These are phyloP conservation scores for Brenthis hecate DNA, from an alignment of 2,888 invertebrate genomes.

Conservation along the genomic window DNA sequence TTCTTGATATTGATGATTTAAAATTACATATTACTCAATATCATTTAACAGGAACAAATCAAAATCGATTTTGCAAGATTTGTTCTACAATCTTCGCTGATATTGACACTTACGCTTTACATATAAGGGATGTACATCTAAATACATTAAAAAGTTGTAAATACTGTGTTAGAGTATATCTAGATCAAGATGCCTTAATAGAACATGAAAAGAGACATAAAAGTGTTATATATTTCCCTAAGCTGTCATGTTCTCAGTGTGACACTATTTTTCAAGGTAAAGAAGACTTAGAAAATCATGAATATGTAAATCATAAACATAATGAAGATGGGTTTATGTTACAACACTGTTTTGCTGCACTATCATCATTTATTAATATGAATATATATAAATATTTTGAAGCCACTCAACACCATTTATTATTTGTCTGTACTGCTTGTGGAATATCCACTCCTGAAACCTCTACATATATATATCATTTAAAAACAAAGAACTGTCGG, in stretches of 20 bases:
- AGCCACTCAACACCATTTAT: conserved; percentile 35
- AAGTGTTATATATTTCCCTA: conserved; percentile 23
- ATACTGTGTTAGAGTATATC: conserved; percentile 56
- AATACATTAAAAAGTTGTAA: conserved; percentile 49
- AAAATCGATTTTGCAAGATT: conserved; percentile 50
- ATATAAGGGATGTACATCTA: conserved; percentile 58
- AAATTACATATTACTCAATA: conserved; percentile 56
- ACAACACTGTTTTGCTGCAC: conserved; percentile 45
- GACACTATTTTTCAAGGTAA: conserved; percentile 41
- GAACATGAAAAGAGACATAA: conserved; percentile 57
- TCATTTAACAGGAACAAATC: conserved; percentile 44
- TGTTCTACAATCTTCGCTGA: conserved; percentile 50
- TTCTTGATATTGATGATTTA: conserved; percentile 63
- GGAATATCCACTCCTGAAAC: conserved; percentile 40
- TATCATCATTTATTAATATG: conserved; percentile 58
- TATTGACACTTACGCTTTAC: conserved; percentile 52
- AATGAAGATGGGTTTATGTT: conserved; percentile 52
- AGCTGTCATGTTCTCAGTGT: conserved; percentile 60
- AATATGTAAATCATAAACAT: conserved; percentile 43
- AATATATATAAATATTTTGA: conserved; percentile 51
- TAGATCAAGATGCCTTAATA: conserved; percentile 36
- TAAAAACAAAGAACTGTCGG: conserved; percentile 46
- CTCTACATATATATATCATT: conserved; percentile 51
- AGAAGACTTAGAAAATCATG: conserved; percentile 51
- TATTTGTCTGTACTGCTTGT: conserved; percentile 52